Conservation (phyloP, 2,113 vertebrate species). For the Rallus limicola region DNA sequence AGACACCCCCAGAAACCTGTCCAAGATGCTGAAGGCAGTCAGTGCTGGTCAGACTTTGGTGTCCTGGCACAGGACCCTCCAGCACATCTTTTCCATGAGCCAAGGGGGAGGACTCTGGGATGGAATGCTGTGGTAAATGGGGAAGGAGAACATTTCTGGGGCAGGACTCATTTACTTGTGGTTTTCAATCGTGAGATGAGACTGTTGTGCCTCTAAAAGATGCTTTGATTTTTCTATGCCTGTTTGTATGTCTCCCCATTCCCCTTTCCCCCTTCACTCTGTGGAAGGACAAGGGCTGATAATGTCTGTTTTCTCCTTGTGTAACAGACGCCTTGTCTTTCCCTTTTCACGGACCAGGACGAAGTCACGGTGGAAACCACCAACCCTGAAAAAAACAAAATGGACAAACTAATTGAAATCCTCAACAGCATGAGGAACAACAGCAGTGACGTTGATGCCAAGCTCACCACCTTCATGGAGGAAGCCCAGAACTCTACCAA, state of each 20-base stretch:
- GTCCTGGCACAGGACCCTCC: neutral
- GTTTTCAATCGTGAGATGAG: neutral
- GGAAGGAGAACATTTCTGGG: neutral
- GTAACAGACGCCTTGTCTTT: constrained; percentile 77
- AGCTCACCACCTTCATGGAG: constrained; percentile 95
- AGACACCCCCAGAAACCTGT: neutral
- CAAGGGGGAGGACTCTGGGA: neutral
- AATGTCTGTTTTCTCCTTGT: constrained; percentile 57
- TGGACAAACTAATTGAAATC: constrained; percentile 93
- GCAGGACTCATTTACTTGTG: neutral
- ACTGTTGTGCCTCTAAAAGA: neutral
- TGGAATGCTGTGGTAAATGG: neutral
- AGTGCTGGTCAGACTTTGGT: neutral
- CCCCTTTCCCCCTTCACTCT: constrained; percentile 26
- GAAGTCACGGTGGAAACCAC: constrained; percentile 80
- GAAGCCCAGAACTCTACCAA: constrained; percentile 93
- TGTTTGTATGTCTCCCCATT: constrained; percentile 4
- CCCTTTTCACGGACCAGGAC: constrained; percentile 83
- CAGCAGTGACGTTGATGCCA: constrained; percentile 89
- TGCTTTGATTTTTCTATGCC: constrained; percentile 8
- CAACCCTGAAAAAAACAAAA: constrained; percentile 84
- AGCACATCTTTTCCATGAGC: neutral
- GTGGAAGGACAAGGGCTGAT: constrained; percentile 44
- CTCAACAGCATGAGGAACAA: constrained; percentile 97
- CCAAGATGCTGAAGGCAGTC: neutral